phyloP scores from a whole-genome alignment of 1,140 invertebrate genomes.

The Drosophila cardini region DNA sequence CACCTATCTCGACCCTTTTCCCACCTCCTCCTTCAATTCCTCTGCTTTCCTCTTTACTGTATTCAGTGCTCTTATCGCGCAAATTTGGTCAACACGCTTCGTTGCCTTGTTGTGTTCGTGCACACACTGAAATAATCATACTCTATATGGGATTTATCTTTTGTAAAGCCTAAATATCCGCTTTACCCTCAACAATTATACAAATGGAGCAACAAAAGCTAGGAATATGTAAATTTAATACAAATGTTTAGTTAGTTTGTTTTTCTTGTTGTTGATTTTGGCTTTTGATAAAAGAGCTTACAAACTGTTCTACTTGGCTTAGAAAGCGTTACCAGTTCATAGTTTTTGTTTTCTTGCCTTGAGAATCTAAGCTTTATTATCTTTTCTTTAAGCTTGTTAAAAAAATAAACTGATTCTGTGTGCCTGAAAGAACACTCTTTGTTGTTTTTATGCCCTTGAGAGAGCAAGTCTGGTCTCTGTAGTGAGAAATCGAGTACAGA shows the following conservation, averaged over 20 bases:
- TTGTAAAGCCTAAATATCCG: constrained; percentile 54
- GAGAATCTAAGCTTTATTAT: not conserved
- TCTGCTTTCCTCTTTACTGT: constrained; percentile 3
- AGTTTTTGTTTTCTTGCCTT: not conserved
- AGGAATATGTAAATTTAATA: constrained; percentile 29
- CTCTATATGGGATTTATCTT: constrained; percentile 50
- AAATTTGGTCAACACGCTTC: constrained; percentile 58
- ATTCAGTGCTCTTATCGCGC: constrained; percentile 34
- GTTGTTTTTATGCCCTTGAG: not conserved
- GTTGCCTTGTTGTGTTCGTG: constrained; percentile 4
- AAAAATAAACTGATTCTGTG: not conserved
- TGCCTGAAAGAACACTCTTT: not conserved
- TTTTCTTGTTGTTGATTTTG: constrained; percentile 19
- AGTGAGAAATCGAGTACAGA: too few relatives aligned
- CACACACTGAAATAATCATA: constrained; percentile 10
- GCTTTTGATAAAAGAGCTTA: constrained; percentile 17
- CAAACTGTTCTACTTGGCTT: not conserved
- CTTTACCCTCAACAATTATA: constrained; percentile 34
- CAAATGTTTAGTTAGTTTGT: not conserved
- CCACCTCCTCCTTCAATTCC: not conserved
- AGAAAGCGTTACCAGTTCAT: constrained; percentile 28
- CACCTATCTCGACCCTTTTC: not conserved
- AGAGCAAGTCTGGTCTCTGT: too few relatives aligned
- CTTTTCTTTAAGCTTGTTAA: not conserved
- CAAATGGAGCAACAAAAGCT: constrained; percentile 25